These are phyloP conservation scores for Drosophila austrosaltans DNA, from an alignment of 2,888 invertebrate genomes.

Conservation along the genomic window DNA sequence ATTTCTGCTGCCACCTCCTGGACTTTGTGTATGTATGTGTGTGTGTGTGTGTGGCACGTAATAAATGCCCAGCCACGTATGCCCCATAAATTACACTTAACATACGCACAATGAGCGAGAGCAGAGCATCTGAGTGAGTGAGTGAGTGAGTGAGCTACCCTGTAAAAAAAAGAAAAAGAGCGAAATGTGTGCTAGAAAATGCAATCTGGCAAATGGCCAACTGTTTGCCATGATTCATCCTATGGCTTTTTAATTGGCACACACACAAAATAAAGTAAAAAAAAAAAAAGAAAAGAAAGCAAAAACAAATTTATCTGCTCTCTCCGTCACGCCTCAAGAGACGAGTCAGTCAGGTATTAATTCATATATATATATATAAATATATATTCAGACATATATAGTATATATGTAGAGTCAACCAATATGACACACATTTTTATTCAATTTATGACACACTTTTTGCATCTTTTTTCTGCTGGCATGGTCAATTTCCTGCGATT, in stretches of 20 bases:
- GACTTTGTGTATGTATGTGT: constrained; percentile 12
- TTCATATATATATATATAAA: constrained; percentile 61
- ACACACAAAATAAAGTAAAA: neutral
- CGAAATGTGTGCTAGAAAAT: constrained; percentile 38
- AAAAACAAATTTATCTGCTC: constrained; percentile 44
- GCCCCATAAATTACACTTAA: constrained; percentile 69
- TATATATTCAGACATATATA: constrained; percentile 5
- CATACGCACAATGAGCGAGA: constrained; percentile 40
- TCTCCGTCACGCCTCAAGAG: constrained; percentile 12
- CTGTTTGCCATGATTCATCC: constrained; percentile 51
- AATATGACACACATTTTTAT: constrained; percentile 53
- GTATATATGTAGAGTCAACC: constrained; percentile 26
- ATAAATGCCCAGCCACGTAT: constrained; percentile 72
- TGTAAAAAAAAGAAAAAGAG: constrained; percentile 60
- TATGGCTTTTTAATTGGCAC: constrained; percentile 57
- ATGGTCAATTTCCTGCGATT: constrained; percentile 68
- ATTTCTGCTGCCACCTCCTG: constrained; percentile 29
- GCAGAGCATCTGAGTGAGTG: neutral
- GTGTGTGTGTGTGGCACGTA: constrained; percentile 45
- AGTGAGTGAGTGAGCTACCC: constrained; percentile 8
- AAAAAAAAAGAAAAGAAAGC: neutral
- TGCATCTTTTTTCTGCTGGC: constrained; percentile 55
- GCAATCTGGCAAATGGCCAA: constrained; percentile 46
- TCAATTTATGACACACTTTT: constrained; percentile 65
- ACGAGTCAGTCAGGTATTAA: constrained; percentile 59